Base-by-base conservation (phyloP, 2,888 invertebrate species). In the Hemicrepidius hirtus region DNA sequence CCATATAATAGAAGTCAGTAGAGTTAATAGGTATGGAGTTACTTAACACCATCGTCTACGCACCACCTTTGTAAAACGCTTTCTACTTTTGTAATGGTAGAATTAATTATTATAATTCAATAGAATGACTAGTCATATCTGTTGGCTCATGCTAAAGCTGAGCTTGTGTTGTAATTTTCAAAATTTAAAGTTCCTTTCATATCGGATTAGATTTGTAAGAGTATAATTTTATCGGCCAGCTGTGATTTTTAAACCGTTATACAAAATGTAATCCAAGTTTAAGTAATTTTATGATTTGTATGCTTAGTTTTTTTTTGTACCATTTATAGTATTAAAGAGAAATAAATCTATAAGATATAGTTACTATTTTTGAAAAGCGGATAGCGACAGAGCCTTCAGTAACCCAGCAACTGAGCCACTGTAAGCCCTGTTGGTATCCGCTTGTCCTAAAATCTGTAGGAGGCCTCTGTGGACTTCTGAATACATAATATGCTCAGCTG, bases 111-210 rank as follows among this genome's bases (percentile, higher is more conserved):
- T 55, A 55, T 32, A 55, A n/a, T 55, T 16, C 7, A 35, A 40
- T 35, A 18, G 12, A 57, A 37, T 57, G 35, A 16, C 57, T 57
- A 57, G 57, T 57, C 57, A 57, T 57, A 53, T 28, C 53, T 12
- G 12, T 9, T 12, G 53, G 53, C 28, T 53, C 32, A 2, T n/a
- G 13, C 7, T 53, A 28, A 53, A 53, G 24, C 12, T 21, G 13
- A 20, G 49, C 49, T 28, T 46, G 50, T 50, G 20, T 10, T 50
- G 5, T 21, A 24, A 46, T 18, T 1, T 50, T 24, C 1, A 50
- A 50, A 50, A 50, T 24, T 46, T 18, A 20, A 46, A 50, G 21
- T 53, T 53, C n/a, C 53, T 53, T 53, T 53, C 28, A 28, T 28
- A 57, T 57, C 57, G n/a, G 20, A 21, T 57, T 28, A 5, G 32